Percentiles rank a stretch among this genome's conserved stretches.
phyloP scores from a whole-genome alignment of 2,113 vertebrate species.

The Suncus etruscus region DNA sequence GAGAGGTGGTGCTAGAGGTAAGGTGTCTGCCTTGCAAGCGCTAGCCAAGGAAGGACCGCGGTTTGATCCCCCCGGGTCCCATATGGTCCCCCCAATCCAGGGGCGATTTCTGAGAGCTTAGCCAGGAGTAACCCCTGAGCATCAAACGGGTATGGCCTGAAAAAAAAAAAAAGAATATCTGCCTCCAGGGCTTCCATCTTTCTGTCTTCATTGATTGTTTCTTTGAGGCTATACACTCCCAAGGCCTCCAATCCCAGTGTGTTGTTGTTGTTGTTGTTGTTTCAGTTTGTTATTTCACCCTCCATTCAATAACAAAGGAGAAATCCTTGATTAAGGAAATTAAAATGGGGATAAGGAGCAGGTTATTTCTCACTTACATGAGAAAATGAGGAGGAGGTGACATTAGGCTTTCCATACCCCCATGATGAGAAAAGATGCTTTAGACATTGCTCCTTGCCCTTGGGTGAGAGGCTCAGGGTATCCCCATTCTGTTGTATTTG shows the following conservation, averaged over 20 bases:
- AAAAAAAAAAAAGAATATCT: background rate
- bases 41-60: too few species aligned
- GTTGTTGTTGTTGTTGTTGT: too few species aligned
- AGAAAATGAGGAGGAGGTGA: background rate
- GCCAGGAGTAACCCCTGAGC: too few species aligned
- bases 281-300: too few species aligned
- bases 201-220: background rate
- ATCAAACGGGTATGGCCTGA: too few species aligned
- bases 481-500: background rate
- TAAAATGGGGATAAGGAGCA: too few species aligned
- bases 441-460: background rate
- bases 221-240: background rate
- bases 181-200: background rate
- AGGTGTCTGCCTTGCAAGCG: too few species aligned
- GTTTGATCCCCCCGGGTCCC: too few species aligned
- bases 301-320: slow-evolving; percentile 43
- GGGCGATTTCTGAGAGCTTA: too few species aligned
- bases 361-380: background rate
- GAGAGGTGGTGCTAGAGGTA: too few species aligned
- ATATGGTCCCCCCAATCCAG: too few species aligned
- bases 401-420: background rate
- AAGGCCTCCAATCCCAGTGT: slow-evolving; percentile 29
- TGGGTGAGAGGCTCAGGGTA: background rate
- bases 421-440: background rate
- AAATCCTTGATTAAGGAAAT: too few species aligned